Evolutionary conservation across 2,113 vertebrate species (phyloP).

Genomic region (Motacilla tschutschensis): DNA sequence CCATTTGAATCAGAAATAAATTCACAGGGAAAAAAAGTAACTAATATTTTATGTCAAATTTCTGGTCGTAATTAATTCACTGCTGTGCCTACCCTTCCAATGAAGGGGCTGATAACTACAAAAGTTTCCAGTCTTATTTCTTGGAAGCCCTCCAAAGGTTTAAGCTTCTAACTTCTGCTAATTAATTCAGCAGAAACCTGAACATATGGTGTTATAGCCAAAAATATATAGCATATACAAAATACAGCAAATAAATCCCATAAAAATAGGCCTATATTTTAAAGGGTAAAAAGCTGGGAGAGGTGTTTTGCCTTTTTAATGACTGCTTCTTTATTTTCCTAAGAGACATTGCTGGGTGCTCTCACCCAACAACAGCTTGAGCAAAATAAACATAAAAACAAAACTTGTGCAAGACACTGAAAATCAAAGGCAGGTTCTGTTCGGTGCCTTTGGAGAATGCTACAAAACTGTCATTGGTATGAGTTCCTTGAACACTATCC

Average conservation of each 20-base stretch:
- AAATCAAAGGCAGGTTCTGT: background rate
- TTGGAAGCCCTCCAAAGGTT: slow-evolving; percentile 23
- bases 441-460: accelerated
- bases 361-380: background rate
- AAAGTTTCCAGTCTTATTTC: background rate
- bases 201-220: slow-evolving; percentile 31
- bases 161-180: slow-evolving; percentile 29
- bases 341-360: background rate
- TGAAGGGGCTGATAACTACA: background rate
- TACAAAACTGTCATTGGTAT: background rate
- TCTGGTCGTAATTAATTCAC: background rate
- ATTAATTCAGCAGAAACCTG: slow-evolving; percentile 37
- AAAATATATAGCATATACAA: slow-evolving; percentile 17
- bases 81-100: background rate
- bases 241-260: slow-evolving; percentile 16
- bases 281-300: background rate
- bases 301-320: background rate
- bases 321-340: background rate
- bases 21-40: background rate
- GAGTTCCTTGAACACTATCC: background rate
- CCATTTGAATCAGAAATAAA: background rate
- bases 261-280: slow-evolving; percentile 15
- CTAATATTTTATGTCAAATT: background rate
- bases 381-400: slow-evolving; percentile 11
- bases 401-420: background rate